Base-by-base conservation (phyloP, 2,888 invertebrate genomes). In the Cylindroiulus punctatus region DNA sequence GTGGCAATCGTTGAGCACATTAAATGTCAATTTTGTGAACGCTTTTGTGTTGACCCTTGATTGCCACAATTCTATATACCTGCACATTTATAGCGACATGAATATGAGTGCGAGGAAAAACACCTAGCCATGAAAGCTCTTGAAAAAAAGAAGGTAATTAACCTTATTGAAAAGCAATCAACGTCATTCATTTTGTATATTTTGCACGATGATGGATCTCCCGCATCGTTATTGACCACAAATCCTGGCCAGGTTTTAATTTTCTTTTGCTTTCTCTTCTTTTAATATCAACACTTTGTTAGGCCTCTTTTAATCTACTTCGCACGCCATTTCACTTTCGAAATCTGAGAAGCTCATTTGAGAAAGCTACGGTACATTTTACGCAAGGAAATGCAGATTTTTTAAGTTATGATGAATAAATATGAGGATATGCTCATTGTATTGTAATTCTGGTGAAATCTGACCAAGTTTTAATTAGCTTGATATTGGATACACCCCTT, bases 51-150 rank as follows among this genome's bases (percentile, higher is more conserved):
- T 76, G 76, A 76, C 76, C 76, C 76, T 76, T 76, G 76, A 76
- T 76, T 76, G 76, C 76, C 76, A 76, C 76, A 8, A 76, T 76
- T 76, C 76, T 83, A 83, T 83, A 42, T 40, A 40, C 83, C 83
- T 83, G 83, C 83, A 84, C 84, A 82, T 83, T 86, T 86, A 82
- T 86, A 86, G 86, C 86, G 86, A 86, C 86, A 86, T 84, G 86
- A 86, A 86, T 86, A 36, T 52, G 86, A 86, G 84, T 86, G 83
- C 65, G 86, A 86, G 81, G 86, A 86, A 82, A 86, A 84, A 84
- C 86, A 86, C 65, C 42, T 47, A 44, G 86, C 86, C 86, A 82
- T 86, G 84, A 81, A 86, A 82, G 83, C 83, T 81, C 83, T 84
- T 84, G 84, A 40, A 32, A 86, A 84, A 86, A 44, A 82, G 36